Evolutionary conservation across 2,113 vertebrate genomes (phyloP).

Genomic region (Rhinopithecus roxellana): DNA sequence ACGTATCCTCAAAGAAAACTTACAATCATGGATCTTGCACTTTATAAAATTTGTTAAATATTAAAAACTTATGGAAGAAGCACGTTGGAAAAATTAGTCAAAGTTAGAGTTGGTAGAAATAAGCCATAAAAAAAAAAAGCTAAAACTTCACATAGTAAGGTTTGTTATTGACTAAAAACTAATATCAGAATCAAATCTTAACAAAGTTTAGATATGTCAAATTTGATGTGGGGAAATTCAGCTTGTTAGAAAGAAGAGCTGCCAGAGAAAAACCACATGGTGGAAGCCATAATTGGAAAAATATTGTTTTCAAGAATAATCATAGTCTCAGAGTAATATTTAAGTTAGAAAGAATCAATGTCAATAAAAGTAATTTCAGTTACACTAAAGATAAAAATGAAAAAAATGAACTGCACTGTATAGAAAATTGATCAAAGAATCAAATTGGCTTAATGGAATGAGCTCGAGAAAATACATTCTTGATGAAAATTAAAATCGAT

Average conservation of each 20-base stretch:
- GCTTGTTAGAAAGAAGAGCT: neutral
- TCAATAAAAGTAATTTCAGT: conserved; percentile 61
- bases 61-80: neutral
- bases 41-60: neutral
- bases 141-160: neutral
- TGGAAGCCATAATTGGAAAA: conserved; percentile 39
- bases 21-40: neutral
- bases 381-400: conserved; percentile 59
- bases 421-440: conserved; percentile 60
- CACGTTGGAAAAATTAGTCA: neutral
- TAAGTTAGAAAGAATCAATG: conserved; percentile 64
- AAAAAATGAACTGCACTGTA: neutral
- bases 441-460: conserved; percentile 45
- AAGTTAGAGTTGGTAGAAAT: neutral
- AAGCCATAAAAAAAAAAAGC: neutral
- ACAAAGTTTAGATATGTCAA: neutral
- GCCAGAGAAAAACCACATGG: neutral
- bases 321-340: conserved; percentile 51
- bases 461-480: conserved; percentile 1
- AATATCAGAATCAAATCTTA: neutral
- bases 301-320: conserved; percentile 37
- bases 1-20: neutral
- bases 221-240: conserved; percentile 9
- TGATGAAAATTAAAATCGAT: conserved; percentile 5
- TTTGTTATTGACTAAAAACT: conserved; percentile 23